Conservation (phyloP, 2,888 invertebrate genomes). For the Drosophila recens region DNA sequence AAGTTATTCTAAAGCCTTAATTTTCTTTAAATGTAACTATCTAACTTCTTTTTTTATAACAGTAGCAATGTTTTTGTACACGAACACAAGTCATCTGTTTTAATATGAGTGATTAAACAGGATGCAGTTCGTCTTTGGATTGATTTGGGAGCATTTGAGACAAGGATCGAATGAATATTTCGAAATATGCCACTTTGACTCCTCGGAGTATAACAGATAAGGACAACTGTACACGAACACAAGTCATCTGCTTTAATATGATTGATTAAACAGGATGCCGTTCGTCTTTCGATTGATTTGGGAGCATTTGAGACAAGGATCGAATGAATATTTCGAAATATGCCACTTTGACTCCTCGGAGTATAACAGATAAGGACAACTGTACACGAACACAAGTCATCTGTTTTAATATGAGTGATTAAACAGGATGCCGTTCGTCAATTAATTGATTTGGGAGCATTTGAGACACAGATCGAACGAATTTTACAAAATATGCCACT, state of each 20-base stretch:
- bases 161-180: slow-evolving; percentile 13
- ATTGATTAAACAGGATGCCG: slow-evolving; percentile 52
- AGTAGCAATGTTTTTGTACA: slow-evolving; percentile 5
- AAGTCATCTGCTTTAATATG: slow-evolving; percentile 58
- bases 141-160: slow-evolving; percentile 45
- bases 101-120: slow-evolving; percentile 27
- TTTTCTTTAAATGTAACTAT: not conserved
- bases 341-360: slow-evolving; percentile 54
- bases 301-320: slow-evolving; percentile 57
- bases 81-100: slow-evolving; percentile 50
- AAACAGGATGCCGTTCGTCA: slow-evolving; percentile 57
- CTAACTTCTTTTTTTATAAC: not conserved
- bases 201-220: slow-evolving; percentile 26
- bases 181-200: slow-evolving; percentile 55
- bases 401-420: slow-evolving; percentile 47
- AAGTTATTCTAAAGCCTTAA: not conserved
- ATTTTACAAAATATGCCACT: slow-evolving; percentile 27
- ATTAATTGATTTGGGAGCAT: slow-evolving; percentile 31
- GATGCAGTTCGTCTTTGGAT: slow-evolving; percentile 40
- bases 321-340: slow-evolving; percentile 14
- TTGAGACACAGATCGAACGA: slow-evolving; percentile 37
- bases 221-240: slow-evolving; percentile 39
- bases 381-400: slow-evolving; percentile 57
- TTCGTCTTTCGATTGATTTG: slow-evolving; percentile 33
- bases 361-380: slow-evolving; percentile 1